Evolutionary conservation across 2,797 vertebrate genomes (phyloP).

Genomic region (Mus minutoides): DNA sequence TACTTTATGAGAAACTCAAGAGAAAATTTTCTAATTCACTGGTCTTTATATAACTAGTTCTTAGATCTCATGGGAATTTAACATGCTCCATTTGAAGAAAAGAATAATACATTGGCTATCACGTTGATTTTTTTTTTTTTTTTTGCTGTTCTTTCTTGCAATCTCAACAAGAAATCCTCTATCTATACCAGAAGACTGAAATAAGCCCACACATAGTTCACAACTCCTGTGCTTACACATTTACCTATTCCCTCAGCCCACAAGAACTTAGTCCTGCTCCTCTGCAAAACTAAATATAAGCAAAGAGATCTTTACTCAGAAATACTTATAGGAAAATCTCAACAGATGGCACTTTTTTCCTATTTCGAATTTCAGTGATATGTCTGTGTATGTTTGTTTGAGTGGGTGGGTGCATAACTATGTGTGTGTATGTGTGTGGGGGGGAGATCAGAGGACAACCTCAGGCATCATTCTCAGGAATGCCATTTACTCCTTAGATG

Average conservation of each 20-base stretch:
- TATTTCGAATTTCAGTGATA: slow-evolving; percentile 23
- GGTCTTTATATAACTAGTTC: neutral
- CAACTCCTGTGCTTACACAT: neutral
- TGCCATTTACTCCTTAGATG: neutral
- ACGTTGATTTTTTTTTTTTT: neutral
- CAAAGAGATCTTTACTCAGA: neutral
- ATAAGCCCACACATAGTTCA: neutral
- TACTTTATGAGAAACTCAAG: neutral
- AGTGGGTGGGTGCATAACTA: too few relatives aligned
- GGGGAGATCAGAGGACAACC: neutral
- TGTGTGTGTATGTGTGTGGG: too few relatives aligned
- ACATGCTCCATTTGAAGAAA: neutral
- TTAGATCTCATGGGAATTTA: neutral
- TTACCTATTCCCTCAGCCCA: neutral
- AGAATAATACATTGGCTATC: neutral
- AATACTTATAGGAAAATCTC: neutral
- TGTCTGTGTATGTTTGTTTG: neutral
- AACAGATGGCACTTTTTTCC: neutral
- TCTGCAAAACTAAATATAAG: neutral
- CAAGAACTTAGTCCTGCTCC: neutral
- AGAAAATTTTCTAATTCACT: slow-evolving; percentile 26
- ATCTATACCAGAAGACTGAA: neutral
- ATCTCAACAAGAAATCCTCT: neutral
- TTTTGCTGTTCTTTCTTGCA: neutral
- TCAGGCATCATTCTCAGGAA: neutral